Base-by-base conservation (phyloP, 2,797 vertebrate species). In the Lindbergichthys nudifrons region DNA sequence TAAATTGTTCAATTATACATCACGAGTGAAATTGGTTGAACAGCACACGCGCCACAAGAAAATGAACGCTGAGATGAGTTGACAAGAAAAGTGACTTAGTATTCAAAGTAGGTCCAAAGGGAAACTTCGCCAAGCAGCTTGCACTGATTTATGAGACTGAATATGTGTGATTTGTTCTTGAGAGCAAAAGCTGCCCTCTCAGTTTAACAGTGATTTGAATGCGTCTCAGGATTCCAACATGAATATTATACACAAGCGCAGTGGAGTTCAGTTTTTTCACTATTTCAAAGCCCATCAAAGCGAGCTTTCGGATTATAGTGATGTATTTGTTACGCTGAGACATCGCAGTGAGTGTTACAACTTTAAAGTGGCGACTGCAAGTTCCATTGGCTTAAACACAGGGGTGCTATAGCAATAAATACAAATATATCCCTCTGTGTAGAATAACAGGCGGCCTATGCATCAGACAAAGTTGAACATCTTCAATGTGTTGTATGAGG, bases 211-310 rank as follows among this genome's bases (percentile, higher is more conserved):
- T 32, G 80, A 88, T 88, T 70, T 79, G 67, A 90, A 87, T 86
- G 80, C 62, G 5, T 61, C 80, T 81, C 80, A 23, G 58, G 73
- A 59, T 80, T 71, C 32, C 42, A 47, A 41, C 3, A 30, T 32
- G 70, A 80, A 59, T 48, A 48, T 73, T 73, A 41, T 26, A 42
- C 58, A n/a, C 65, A 4, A 2, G 72, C 66, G 16, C 78, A n/a
- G 62, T 56, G 70, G 80, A 73, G 61, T 71, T 70, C 53, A 74
- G 70, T 78, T 84, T n/a, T n/a, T n/a, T n/a, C 85, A 79, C 46
- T 46, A 51, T 83, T 87, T 87, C 87, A 88, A 79, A 89, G 73
- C 70, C 75, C 78, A 89, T 90, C 73, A 90, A 80, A 88, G 71
- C 66, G 72, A 72, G 62, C 42, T 43, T 70, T 75, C 39, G 21